A percentile compares a stretch with the other conserved stretches of the same genome.
phyloP scores from a whole-genome alignment of 2,113 vertebrate genomes.

The Amblyornis subalaris region DNA sequence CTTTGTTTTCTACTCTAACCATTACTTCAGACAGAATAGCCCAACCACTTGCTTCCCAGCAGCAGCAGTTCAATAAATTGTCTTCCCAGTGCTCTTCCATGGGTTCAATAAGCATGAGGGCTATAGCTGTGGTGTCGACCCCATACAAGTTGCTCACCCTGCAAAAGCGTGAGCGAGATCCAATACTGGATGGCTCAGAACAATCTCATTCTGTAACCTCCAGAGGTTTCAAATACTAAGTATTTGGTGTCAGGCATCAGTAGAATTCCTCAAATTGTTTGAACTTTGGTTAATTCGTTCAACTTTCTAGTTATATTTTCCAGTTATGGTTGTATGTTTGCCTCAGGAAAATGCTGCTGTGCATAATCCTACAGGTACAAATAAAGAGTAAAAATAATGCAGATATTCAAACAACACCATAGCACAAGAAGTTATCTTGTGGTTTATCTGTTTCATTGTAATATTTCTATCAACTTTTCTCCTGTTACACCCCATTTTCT shows the following conservation, averaged over 20 bases:
- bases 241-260: not conserved
- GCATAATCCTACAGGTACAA: not conserved
- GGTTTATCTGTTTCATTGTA: not conserved
- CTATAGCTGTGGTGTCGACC: not conserved
- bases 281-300: not conserved
- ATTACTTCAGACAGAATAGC: not conserved
- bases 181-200: accelerated
- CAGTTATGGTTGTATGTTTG: not conserved
- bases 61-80: not conserved
- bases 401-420: not conserved
- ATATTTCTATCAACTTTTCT: not conserved
- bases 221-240: not conserved
- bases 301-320: not conserved
- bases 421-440: not conserved
- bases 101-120: not conserved
- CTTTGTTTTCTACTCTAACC: not conserved
- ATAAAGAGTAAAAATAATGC: not conserved
- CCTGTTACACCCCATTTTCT: not conserved
- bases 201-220: not conserved
- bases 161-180: not conserved
- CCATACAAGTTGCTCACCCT: not conserved
- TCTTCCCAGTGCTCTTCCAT: not conserved
- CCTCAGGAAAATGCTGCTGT: not conserved
- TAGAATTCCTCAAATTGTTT: not conserved
- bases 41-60: not conserved